Evolutionary conservation across 2,797 vertebrate species (phyloP).

Genomic region (Oryzias sinensis): DNA sequence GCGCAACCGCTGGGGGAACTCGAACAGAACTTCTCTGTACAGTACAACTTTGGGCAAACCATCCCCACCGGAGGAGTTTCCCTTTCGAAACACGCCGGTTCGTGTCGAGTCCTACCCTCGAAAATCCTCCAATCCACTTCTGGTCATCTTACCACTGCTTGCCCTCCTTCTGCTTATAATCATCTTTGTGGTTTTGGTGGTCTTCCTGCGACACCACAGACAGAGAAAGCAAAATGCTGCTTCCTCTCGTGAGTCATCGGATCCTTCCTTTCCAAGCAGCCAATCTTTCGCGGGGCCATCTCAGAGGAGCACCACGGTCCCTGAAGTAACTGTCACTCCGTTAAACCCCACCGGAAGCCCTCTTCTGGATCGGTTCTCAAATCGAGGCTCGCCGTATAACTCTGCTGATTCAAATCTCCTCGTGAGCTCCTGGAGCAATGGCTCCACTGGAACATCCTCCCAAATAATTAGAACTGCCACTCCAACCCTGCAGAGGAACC

Average conservation of each 20-base stretch:
- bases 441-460: constrained; percentile 74
- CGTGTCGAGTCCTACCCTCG: constrained; percentile 70
- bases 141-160: constrained; percentile 78
- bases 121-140: constrained; percentile 70
- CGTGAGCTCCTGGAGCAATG: constrained; percentile 74
- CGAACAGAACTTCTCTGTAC: constrained; percentile 58
- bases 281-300: constrained; percentile 51
- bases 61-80: constrained; percentile 53
- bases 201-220: constrained; percentile 76
- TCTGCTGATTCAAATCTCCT: constrained; percentile 53
- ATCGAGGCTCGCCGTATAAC: constrained; percentile 39
- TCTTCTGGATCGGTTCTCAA: constrained; percentile 39
- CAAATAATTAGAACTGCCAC: constrained; percentile 79
- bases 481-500: constrained; percentile 81
- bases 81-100: constrained; percentile 60
- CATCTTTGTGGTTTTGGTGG: constrained; percentile 71
- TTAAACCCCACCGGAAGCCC: constrained; percentile 71
- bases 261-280: constrained; percentile 27
- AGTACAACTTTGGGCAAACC: constrained; percentile 66
- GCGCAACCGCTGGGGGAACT: constrained; percentile 76
- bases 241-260: constrained; percentile 39
- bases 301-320: constrained; percentile 76
- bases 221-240: constrained; percentile 70
- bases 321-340: constrained; percentile 84
- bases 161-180: constrained; percentile 78